Percentiles rank a stretch among this genome's conserved stretches.
These are phyloP conservation scores for Nasua narica DNA, from an alignment of 2,797 vertebrate genomes.

Conservation along the genomic window DNA sequence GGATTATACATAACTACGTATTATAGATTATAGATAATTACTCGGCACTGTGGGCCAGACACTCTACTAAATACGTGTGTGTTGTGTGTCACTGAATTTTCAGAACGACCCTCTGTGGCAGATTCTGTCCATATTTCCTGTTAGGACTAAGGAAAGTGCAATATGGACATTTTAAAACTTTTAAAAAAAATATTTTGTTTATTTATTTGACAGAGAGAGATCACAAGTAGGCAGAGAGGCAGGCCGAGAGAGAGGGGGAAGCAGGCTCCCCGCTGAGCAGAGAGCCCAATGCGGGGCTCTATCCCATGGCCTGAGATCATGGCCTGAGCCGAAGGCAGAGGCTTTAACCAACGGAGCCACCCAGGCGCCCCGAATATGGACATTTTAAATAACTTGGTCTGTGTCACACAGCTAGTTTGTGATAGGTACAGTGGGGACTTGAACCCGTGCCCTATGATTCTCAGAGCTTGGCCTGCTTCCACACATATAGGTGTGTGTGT, in stretches of 20 bases:
- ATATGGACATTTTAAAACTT: conserved; percentile 3
- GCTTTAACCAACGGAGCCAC: too few relatives aligned
- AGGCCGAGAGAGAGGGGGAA: too few relatives aligned
- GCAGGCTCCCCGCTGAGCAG: too few relatives aligned
- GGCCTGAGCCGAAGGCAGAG: too few relatives aligned
- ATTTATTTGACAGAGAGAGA: too few relatives aligned
- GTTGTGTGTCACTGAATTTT: conserved; percentile 48
- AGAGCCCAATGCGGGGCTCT: too few relatives aligned
- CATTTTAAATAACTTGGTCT: conserved; percentile 9
- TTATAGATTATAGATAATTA: background rate
- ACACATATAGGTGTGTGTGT: background rate
- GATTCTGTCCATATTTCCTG: background rate
- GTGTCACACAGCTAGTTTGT: background rate
- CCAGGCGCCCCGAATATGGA: background rate
- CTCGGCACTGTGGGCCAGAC: background rate
- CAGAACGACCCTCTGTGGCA: background rate
- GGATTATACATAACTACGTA: too few relatives aligned
- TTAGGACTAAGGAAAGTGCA: conserved; percentile 33
- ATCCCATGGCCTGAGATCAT: too few relatives aligned
- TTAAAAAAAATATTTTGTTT: too few relatives aligned
- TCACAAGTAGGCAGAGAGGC: too few relatives aligned
- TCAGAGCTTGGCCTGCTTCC: background rate
- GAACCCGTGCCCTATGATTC: background rate
- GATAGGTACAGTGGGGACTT: background rate
- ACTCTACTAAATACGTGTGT: conserved; percentile 5